Conservation (phyloP, 1,140 invertebrate species). For the Micrasema minimum region DNA sequence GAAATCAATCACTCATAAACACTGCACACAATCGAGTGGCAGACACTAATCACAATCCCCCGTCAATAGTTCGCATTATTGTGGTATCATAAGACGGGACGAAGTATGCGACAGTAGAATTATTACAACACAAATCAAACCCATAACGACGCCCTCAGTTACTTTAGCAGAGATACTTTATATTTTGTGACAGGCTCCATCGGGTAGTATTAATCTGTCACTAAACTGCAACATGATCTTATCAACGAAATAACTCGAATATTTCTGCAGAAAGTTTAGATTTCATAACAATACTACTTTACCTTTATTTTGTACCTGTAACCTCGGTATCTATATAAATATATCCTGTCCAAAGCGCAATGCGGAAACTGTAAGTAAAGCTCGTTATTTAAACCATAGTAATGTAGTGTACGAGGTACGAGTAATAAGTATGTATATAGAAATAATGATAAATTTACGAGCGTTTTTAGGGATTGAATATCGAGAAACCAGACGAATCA, state of each 20-base stretch:
- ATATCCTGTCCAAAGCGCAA: no score
- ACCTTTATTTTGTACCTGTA: neutral
- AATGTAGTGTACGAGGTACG: no score
- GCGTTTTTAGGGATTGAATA: no score
- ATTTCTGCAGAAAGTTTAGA: neutral
- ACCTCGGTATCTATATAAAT: no score
- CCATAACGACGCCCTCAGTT: conserved; percentile 19
- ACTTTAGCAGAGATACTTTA: conserved; percentile 4
- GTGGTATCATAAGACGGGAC: neutral
- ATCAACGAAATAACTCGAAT: conserved; percentile 16
- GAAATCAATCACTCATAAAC: conserved; percentile 11
- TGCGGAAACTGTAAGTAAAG: no score
- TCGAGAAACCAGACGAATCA: neutral
- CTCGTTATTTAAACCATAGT: no score
- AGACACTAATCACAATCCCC: conserved; percentile 19
- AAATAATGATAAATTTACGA: no score
- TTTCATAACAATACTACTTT: conserved; percentile 10
- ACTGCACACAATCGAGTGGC: conserved; percentile 10
- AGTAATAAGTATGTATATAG: no score
- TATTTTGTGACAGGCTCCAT: neutral
- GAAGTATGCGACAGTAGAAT: conserved; percentile 21
- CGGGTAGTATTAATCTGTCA: conserved; percentile 24
- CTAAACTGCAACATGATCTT: neutral
- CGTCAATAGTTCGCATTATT: conserved; percentile 7
- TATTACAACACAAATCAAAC: conserved; percentile 26